Percentiles rank a stretch among this genome's conserved stretches.
phyloP scores from a whole-genome alignment of 2,113 vertebrate genomes.

The Turdus rufiventris region DNA sequence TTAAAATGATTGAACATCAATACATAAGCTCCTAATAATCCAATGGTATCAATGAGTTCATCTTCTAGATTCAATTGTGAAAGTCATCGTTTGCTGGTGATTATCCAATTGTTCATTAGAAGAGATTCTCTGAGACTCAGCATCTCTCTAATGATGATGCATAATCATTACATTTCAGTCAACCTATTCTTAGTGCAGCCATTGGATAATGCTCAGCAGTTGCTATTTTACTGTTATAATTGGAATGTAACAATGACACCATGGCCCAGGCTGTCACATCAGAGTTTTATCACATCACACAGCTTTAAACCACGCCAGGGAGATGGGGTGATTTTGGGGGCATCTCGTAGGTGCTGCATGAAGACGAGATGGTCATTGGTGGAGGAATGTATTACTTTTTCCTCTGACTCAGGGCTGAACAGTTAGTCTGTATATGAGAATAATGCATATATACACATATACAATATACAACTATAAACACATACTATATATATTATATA shows the following conservation, averaged over 20 bases:
- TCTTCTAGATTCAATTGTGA: constrained; percentile 26
- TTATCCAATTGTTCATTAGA: constrained; percentile 43
- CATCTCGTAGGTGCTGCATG: background rate
- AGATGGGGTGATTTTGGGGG: background rate
- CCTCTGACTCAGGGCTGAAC: background rate
- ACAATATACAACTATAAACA: background rate
- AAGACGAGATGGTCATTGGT: background rate
- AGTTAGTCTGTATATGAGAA: background rate
- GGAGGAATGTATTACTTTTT: background rate
- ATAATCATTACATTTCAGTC: background rate
- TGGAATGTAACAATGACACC: background rate
- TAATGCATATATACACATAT: background rate
- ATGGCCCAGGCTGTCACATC: background rate
- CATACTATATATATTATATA: too few species aligned
- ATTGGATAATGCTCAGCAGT: background rate
- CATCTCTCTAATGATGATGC: constrained; percentile 23
- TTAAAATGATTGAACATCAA: constrained; percentile 46
- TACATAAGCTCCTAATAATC: constrained; percentile 28
- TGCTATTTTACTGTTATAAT: background rate
- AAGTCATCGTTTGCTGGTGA: background rate
- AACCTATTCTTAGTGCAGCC: background rate
- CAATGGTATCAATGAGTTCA: constrained; percentile 36
- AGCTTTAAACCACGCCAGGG: background rate
- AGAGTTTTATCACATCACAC: background rate
- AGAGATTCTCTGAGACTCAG: constrained; percentile 2